Conservation (phyloP, 2,113 vertebrate species). For the Tachysurus vachellii region DNA sequence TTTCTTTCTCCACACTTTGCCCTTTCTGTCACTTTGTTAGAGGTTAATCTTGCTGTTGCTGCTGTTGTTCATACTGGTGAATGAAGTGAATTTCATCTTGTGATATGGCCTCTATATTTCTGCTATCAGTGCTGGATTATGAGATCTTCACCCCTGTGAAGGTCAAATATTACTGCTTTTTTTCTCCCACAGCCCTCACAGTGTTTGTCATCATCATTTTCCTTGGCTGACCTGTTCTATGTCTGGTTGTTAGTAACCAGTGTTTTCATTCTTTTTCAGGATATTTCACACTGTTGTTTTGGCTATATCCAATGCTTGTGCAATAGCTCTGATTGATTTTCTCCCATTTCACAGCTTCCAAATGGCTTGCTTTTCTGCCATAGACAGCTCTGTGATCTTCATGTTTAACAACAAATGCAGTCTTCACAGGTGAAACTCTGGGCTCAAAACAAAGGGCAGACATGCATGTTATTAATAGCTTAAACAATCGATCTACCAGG, state of each 20-base stretch:
- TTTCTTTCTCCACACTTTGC: not conserved
- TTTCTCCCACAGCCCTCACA: not conserved
- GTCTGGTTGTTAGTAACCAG: not conserved
- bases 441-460: not conserved
- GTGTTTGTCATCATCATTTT: not conserved
- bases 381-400: not conserved
- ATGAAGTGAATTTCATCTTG: not conserved
- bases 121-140: not conserved
- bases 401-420: not conserved
- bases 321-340: not conserved
- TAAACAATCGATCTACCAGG: not conserved
- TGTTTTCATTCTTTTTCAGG: not conserved
- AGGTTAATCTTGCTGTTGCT: not conserved
- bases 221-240: not conserved
- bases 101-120: not conserved
- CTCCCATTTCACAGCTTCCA: not conserved
- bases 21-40: too few relatives aligned
- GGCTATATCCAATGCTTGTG: not conserved
- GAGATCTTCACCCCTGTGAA: not conserved
- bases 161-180: not conserved
- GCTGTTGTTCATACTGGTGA: not conserved
- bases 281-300: not conserved
- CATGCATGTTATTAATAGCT: not conserved
- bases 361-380: not conserved
- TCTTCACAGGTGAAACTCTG: not conserved